Evolutionary conservation across 2,797 vertebrate species (phyloP), one percentile per base, ranked within the genome.

Genomic region (Miichthys miiuy): DNA sequence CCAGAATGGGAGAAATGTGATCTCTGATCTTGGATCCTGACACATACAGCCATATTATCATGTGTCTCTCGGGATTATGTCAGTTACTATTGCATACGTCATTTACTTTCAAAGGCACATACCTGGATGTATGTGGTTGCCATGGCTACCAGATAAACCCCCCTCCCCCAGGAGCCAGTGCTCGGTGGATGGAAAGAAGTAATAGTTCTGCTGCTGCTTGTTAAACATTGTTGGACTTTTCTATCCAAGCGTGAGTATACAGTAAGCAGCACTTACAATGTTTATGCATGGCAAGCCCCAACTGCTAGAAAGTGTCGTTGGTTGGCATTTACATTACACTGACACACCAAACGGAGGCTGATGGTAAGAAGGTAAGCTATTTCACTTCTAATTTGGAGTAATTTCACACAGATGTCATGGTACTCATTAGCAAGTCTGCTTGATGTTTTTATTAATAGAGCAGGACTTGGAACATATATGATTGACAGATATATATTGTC

Each of bases 131-230:
- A 57, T 66, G 58, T 67, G 52, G 73, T 82, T 80, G 79, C 34
- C 85, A 82, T 84, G 79, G 54, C 68, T 62, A 80, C 61, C 2
- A 52, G 7, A 61, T 50, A n/a, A 65, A 64, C 11, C 1, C 44
- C 21, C 25, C 4, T 25, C 23, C 17, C n/a, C 34, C 41, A 64
- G 11, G 17, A 55, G 25, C 13, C 38, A 55, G 16, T 14, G 12
- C 25, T 50, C 18, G 16, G 11, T 30, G 11, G 5, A 34, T 1
- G 30, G 30, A 3, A 6, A 34, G 41, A 44, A 5, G 11, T 8
- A 42, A 46, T 41, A 46, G 5, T 11, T 66, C 51, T 41, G 46
- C 62, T 21, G 18, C 10, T 1, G 1, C 13, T 47, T 18, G 27
- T 60, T 27, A 52, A 65, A 66, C 25, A 60, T 34, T 62, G 57